A percentile compares a stretch with the other conserved stretches of the same genome.
Evolutionary conservation across 2,797 vertebrate genomes (phyloP).

Genomic region (Podarcis siculus): DNA sequence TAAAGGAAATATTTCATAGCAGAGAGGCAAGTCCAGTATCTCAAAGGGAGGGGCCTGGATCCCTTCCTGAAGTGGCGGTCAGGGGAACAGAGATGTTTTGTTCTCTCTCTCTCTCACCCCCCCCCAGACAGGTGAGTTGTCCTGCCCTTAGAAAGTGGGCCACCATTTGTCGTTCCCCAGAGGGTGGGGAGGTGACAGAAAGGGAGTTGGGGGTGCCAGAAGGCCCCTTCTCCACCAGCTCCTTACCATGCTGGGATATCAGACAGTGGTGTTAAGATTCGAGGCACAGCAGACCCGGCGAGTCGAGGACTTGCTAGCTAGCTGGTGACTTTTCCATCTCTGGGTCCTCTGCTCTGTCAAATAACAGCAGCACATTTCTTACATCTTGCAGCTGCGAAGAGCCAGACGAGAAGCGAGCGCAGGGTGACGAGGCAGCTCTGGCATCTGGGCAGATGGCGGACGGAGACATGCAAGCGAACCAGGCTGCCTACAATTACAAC

Average conservation of each 20-base stretch:
- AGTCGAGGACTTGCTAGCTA: too few relatives aligned
- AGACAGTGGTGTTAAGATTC: not conserved
- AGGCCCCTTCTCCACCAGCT: too few relatives aligned
- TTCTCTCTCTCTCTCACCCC: too few relatives aligned
- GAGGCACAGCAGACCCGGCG: not conserved
- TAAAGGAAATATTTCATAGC: not conserved
- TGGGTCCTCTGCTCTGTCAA: not conserved
- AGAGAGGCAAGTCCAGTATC: not conserved
- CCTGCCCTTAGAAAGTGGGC: not conserved
- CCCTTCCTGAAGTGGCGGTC: too few relatives aligned
- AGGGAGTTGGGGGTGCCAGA: not conserved
- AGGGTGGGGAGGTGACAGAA: not conserved
- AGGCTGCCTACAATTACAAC: slow-evolving; percentile 93
- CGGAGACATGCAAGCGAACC: slow-evolving; percentile 88
- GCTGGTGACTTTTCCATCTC: not conserved
- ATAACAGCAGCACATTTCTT: not conserved
- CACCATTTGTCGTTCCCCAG: not conserved
- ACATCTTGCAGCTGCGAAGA: slow-evolving; percentile 85
- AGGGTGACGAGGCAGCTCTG: slow-evolving; percentile 82
- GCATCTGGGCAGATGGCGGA: slow-evolving; percentile 79
- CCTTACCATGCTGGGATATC: not conserved
- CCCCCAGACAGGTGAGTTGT: not conserved
- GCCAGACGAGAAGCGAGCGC: slow-evolving; percentile 91
- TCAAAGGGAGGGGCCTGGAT: not conserved
- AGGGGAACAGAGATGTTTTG: too few relatives aligned